These are phyloP conservation scores for Agrotis exclamationis DNA, from an alignment of 2,888 invertebrate genomes.

Conservation along the genomic window DNA sequence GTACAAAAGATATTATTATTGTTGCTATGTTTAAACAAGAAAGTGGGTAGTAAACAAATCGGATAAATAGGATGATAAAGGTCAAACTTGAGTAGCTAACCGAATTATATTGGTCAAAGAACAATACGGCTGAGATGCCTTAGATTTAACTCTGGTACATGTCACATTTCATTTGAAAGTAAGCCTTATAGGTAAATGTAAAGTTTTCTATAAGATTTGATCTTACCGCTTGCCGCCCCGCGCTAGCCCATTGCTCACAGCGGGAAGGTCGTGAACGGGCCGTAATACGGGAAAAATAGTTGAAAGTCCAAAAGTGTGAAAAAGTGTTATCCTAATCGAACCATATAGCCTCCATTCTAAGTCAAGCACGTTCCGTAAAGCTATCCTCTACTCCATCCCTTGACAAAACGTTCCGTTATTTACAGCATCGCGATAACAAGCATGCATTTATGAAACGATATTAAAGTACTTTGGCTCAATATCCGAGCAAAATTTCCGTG, in stretches of 20 bases:
- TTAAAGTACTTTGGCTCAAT: conserved; percentile 45
- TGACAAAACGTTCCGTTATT: conserved; percentile 5
- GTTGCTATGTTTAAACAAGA: conserved; percentile 6
- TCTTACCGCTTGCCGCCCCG: no score
- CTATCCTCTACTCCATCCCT: background rate
- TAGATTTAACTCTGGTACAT: no score
- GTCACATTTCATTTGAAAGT: no score
- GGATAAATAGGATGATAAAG: conserved; percentile 5
- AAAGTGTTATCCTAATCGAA: background rate
- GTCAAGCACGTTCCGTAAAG: background rate
- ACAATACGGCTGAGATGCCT: background rate
- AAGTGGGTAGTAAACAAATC: conserved; percentile 27
- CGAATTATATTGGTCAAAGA: background rate
- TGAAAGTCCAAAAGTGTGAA: no score
- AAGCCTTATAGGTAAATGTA: no score
- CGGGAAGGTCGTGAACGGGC: no score
- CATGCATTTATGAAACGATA: conserved; percentile 48
- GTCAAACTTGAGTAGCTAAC: background rate
- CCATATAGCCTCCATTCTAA: background rate
- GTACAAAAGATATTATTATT: conserved; percentile 11
- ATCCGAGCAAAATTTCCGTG: conserved; percentile 35
- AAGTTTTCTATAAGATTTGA: no score
- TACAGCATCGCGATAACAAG: conserved; percentile 24
- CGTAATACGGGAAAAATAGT: no score
- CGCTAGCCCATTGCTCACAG: no score